A percentile compares a stretch with the other conserved stretches of the same genome.
Evolutionary conservation across 2,888 invertebrate genomes (phyloP).

Genomic region (Heteropelma amictum): DNA sequence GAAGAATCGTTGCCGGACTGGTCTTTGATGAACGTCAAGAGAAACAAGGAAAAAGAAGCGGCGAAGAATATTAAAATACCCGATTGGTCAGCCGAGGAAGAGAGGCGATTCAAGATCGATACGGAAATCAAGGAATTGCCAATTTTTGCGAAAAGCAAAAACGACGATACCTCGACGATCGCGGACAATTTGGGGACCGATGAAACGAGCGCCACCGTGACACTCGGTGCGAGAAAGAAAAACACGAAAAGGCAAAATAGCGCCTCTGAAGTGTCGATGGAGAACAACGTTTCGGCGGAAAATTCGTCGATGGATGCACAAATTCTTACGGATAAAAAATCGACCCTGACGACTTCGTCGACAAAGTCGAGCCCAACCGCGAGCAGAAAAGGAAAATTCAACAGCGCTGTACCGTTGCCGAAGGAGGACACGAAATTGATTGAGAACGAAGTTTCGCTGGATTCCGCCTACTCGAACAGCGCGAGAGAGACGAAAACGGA

Average conservation of each 20-base stretch:
- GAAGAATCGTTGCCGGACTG: constrained; percentile 70
- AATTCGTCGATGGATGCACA: constrained; percentile 56
- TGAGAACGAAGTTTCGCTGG: constrained; percentile 75
- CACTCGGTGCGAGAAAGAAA: constrained; percentile 62
- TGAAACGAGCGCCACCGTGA: constrained; percentile 46
- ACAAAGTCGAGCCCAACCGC: constrained; percentile 68
- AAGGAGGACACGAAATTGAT: constrained; percentile 69
- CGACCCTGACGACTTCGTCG: constrained; percentile 57
- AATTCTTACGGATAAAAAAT: constrained; percentile 61
- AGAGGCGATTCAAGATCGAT: constrained; percentile 70
- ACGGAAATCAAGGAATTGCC: constrained; percentile 68
- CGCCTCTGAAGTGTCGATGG: constrained; percentile 32
- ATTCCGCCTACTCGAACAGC: constrained; percentile 55
- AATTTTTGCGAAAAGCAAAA: constrained; percentile 31
- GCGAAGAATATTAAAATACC: constrained; percentile 69
- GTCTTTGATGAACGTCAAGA: constrained; percentile 71
- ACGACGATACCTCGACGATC: constrained; percentile 15
- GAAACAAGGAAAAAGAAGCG: constrained; percentile 67
- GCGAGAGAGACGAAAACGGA: constrained; percentile 59
- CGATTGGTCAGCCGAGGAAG: constrained; percentile 73
- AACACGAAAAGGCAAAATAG: constrained; percentile 58
- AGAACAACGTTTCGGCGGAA: constrained; percentile 35
- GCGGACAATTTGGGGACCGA: constrained; percentile 20
- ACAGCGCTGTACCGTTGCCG: constrained; percentile 30
- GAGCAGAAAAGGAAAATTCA: constrained; percentile 66